phyloP scores from a whole-genome alignment of 2,888 invertebrate species.

The Campoplex capitator region DNA sequence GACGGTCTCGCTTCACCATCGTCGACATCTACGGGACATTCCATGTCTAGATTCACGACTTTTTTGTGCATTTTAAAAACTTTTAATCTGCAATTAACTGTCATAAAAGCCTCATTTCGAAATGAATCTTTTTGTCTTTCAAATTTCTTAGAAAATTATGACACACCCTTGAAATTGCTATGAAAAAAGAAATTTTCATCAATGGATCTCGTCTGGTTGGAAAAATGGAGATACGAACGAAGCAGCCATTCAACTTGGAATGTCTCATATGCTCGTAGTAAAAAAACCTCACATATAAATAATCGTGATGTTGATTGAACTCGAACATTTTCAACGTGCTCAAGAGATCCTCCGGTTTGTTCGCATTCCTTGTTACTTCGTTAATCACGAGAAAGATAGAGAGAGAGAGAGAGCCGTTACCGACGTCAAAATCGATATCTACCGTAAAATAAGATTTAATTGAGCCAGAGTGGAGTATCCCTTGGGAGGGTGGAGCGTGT shows the following conservation, averaged over 20 bases:
- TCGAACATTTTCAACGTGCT: conserved; percentile 39
- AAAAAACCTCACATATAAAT: not conserved
- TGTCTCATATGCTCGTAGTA: not conserved
- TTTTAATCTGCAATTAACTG: not conserved
- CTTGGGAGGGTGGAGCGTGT: not conserved
- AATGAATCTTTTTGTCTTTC: not conserved
- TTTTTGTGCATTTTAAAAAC: not conserved
- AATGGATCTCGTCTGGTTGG: not conserved
- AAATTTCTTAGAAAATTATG: not conserved
- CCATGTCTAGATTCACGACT: not conserved
- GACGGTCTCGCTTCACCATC: conserved; percentile 73
- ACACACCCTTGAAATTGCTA: not conserved
- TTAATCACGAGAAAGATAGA: conserved; percentile 62
- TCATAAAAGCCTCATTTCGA: not conserved
- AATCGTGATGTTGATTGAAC: conserved; percentile 25
- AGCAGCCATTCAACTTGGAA: not conserved
- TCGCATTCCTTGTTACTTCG: conserved; percentile 73
- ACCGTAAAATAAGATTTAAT: conserved; percentile 59
- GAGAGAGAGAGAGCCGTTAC: not conserved
- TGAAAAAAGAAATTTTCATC: not conserved
- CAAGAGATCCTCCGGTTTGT: conserved; percentile 41
- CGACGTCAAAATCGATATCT: conserved; percentile 57
- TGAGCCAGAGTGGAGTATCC: conserved; percentile 49
- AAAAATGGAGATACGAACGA: not conserved
- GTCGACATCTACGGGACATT: conserved; percentile 10